A percentile compares a stretch with the other conserved stretches of the same genome.
Evolutionary conservation across 1,140 invertebrate species (phyloP).

Genomic region (Chymomyza costata): DNA sequence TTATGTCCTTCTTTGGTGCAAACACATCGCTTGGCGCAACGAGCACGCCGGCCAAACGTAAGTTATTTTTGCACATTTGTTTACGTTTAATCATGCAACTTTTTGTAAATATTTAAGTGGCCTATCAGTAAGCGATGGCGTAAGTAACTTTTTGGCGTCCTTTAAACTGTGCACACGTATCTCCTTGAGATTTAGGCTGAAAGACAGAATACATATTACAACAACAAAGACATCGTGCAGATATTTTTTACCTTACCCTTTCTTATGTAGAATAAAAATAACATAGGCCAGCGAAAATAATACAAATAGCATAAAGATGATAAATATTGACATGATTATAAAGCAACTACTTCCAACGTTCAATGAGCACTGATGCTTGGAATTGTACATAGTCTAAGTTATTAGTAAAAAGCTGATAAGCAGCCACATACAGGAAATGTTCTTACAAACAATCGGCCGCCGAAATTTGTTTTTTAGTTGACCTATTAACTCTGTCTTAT

Average conservation of each 20-base stretch:
- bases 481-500: too few species aligned
- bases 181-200: conserved; percentile 45
- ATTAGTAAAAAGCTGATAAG: conserved; percentile 32
- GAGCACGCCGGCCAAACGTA: conserved; percentile 73
- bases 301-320: conserved; percentile 22
- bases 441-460: conserved; percentile 31
- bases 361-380: neutral
- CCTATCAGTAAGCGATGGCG: conserved; percentile 10
- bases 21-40: conserved; percentile 68
- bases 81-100: conserved; percentile 31
- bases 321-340: conserved; percentile 15
- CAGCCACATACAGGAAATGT: conserved; percentile 1
- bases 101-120: conserved; percentile 48
- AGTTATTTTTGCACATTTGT: conserved; percentile 25
- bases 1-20: conserved; percentile 67
- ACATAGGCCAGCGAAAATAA: conserved; percentile 33
- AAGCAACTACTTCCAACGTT: neutral
- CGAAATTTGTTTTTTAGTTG: conserved; percentile 17
- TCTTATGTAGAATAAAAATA: conserved; percentile 37
- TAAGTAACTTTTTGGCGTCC: conserved; percentile 43
- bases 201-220: neutral
- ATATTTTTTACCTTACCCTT: conserved; percentile 31
- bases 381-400: conserved; percentile 20
- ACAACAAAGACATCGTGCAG: neutral
- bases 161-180: conserved; percentile 38